Evolutionary conservation across 2,888 invertebrate species (phyloP).

Genomic region (Pachydiplax longipennis): DNA sequence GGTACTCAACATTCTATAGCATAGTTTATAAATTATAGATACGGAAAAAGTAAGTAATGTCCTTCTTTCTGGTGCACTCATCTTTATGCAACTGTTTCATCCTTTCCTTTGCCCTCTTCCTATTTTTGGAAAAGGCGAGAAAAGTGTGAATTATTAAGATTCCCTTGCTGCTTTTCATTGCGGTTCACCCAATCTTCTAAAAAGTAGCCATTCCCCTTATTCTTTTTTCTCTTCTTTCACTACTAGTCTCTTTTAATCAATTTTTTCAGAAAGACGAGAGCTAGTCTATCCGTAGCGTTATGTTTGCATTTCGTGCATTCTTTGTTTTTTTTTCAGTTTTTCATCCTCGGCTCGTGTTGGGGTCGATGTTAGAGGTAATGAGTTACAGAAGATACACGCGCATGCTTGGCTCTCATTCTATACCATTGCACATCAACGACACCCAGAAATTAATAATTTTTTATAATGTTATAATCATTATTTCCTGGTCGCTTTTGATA

Average conservation of each 20-base stretch:
- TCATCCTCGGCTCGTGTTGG: neutral
- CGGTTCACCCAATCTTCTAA: neutral
- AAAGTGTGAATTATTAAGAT: conserved; percentile 11
- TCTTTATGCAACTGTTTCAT: neutral
- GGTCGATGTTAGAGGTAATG: too few species aligned
- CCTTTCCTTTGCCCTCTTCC: neutral
- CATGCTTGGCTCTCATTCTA: too few species aligned
- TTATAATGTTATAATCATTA: too few species aligned
- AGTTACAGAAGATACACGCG: too few species aligned
- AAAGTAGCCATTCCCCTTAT: neutral
- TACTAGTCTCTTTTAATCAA: neutral
- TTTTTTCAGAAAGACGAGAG: neutral
- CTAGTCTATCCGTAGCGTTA: neutral
- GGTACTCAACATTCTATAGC: too few species aligned
- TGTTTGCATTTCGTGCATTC: neutral
- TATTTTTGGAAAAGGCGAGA: neutral
- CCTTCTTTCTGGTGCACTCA: neutral
- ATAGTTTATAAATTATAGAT: too few species aligned
- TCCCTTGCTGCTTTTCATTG: neutral
- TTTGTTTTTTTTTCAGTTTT: neutral
- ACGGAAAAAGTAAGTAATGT: neutral
- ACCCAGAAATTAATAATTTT: too few species aligned
- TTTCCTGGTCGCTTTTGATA: too few species aligned
- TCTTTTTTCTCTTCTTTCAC: neutral
- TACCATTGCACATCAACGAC: too few species aligned